These are phyloP conservation scores for Mycteria americana DNA, from an alignment of 2,797 vertebrate species.

Conservation along the genomic window DNA sequence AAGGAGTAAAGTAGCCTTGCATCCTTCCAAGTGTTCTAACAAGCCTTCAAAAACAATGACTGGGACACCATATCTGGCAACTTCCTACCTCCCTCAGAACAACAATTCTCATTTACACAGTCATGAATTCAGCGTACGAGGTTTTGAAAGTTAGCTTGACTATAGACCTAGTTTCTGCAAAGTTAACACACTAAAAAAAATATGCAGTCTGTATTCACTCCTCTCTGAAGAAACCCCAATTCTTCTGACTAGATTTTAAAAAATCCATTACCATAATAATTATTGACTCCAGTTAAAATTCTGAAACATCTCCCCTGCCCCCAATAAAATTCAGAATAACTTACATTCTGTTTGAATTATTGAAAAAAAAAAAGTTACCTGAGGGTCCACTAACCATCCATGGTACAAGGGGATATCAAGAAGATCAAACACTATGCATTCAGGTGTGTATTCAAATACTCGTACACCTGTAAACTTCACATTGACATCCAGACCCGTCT, in stretches of 20 bases:
- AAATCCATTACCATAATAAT: neutral
- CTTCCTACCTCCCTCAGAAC: neutral
- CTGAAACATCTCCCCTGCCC: neutral
- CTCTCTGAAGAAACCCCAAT: neutral
- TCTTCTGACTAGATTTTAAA: neutral
- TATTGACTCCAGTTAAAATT: neutral
- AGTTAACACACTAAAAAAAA: neutral
- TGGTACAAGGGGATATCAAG: constrained; percentile 98
- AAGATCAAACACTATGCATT: constrained; percentile 98
- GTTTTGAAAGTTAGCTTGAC: neutral
- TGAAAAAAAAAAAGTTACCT: constrained; percentile 79
- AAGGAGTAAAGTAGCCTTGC: neutral
- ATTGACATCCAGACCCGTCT: constrained; percentile 97
- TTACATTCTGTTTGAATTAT: neutral
- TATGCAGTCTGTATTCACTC: neutral
- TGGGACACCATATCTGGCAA: neutral
- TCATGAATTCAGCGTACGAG: neutral
- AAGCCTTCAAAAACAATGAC: neutral
- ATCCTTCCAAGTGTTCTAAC: neutral
- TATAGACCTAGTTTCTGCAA: neutral
- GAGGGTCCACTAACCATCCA: constrained; percentile 97
- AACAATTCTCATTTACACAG: neutral
- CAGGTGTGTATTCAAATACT: constrained; percentile 97
- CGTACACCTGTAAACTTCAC: constrained; percentile 96
- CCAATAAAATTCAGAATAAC: neutral